phyloP scores from a whole-genome alignment of 2,888 invertebrate genomes.

The Ashinkailepas kermadecensis region DNA sequence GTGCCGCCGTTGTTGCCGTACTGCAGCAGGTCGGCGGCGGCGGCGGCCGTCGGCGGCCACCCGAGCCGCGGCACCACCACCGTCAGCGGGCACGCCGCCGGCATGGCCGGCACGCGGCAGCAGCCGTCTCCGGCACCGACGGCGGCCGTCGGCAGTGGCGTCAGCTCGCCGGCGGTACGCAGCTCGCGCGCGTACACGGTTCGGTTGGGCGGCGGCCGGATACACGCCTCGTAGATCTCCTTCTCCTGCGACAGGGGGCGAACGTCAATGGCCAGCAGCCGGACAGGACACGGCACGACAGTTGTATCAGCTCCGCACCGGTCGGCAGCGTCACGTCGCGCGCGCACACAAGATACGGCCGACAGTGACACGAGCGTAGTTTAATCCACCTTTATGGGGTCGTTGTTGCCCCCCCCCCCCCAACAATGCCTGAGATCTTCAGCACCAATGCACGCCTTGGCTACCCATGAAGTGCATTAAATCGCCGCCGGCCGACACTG shows the following conservation, averaged over 20 bases:
- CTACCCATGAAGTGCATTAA: too few relatives aligned
- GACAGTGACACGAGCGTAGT: too few relatives aligned
- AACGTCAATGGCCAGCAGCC: too few relatives aligned
- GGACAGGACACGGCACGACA: too few relatives aligned
- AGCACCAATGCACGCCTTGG: too few relatives aligned
- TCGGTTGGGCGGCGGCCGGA: conserved; percentile 16
- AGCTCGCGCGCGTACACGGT: conserved; percentile 12
- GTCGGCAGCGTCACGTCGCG: too few relatives aligned
- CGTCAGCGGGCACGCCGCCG: background rate
- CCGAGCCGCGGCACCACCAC: background rate
- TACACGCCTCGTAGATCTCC: conserved; percentile 14
- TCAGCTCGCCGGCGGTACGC: background rate
- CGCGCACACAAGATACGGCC: too few relatives aligned
- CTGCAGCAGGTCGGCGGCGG: background rate
- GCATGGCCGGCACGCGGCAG: background rate
- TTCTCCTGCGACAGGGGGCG: background rate
- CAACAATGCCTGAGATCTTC: too few relatives aligned
- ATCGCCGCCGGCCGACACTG: too few relatives aligned
- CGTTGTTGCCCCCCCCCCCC: too few relatives aligned
- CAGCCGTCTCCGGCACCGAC: background rate
- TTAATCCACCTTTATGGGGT: too few relatives aligned
- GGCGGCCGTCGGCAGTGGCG: background rate
- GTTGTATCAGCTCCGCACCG: too few relatives aligned
- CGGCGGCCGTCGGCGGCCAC: background rate
- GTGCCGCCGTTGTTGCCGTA: conserved; percentile 8